phyloP scores from a whole-genome alignment of 2,797 vertebrate species.

The Columba guinea region DNA sequence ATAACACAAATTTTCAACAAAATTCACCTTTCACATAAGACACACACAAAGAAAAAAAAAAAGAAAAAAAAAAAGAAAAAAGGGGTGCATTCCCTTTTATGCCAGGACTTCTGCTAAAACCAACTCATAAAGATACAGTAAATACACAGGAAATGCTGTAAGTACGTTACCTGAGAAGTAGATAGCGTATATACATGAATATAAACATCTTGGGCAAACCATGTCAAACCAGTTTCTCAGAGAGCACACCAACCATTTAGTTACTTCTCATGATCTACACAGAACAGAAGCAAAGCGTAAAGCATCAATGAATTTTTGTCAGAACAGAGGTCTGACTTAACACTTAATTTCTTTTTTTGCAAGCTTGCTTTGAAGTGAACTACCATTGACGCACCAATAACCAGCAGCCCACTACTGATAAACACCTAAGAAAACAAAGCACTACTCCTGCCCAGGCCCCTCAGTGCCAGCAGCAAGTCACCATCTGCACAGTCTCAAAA shows the following conservation, averaged over 20 bases:
- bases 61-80: not conserved
- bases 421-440: not conserved
- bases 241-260: not conserved
- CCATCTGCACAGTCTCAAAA: not conserved
- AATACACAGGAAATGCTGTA: not conserved
- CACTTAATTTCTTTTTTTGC: not conserved
- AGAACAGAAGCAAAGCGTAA: not conserved
- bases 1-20: not conserved
- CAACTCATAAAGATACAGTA: not conserved
- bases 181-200: not conserved
- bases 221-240: not conserved
- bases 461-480: not conserved
- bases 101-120: not conserved
- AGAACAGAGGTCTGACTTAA: not conserved
- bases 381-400: not conserved
- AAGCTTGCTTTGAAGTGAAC: not conserved
- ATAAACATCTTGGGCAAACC: not conserved
- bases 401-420: not conserved
- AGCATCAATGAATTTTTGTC: not conserved
- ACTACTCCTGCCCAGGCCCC: not conserved
- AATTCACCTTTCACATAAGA: not conserved
- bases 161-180: not conserved
- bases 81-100: not conserved
- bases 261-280: not conserved
- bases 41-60: not conserved